Base-by-base conservation (phyloP, 2,888 invertebrate genomes). In the Cremastinae sp. region DNA sequence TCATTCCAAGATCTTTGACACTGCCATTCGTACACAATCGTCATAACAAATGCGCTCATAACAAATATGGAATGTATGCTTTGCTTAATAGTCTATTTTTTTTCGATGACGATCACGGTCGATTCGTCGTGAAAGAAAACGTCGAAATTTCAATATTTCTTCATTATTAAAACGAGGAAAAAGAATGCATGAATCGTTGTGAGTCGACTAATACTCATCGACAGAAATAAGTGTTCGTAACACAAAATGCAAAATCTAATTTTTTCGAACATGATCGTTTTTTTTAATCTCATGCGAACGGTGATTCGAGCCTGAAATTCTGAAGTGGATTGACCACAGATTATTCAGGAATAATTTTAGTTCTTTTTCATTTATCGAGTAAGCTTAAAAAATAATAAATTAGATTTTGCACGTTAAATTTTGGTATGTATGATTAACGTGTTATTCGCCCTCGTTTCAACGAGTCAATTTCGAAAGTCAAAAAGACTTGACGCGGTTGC, bases 401-500 rank as follows among this genome's bases (percentile, higher is more conserved):
- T 37, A 53, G 53, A 66, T 74, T 55, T 68, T 41, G 55, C 61
- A 62, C 55, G 35, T 51, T 62, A 45, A 28, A 28, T 35, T 66
- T 70, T n/a, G 41, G 8, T 16, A 28, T 10, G 20, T 14, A 20
- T 45, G 37, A 62, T 62, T 12, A 20, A 16, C 35, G 49, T 20
- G 35, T 39, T 37, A 20, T 18, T 55, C 53, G 43, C 12, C 14
- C 62, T 66, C 53, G 61, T 62, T 65, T 74, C 78, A 80, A 62
- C 79, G 81, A 76, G 72, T 79, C 28, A 82, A 83, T 69, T 82
- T 84, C 75, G 84, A 83, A 82, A 88, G 85, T 89, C 87, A 89
- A 83, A 89, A 89, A 18, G 89, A 89, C 78, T 89, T 89, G 58
- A 89, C 89, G 16, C 89, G 84, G 69, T 83, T 89, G 66, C 89